Base-by-base conservation (phyloP, 2,797 vertebrate species). In the Phrynocephalus vlangalii region DNA sequence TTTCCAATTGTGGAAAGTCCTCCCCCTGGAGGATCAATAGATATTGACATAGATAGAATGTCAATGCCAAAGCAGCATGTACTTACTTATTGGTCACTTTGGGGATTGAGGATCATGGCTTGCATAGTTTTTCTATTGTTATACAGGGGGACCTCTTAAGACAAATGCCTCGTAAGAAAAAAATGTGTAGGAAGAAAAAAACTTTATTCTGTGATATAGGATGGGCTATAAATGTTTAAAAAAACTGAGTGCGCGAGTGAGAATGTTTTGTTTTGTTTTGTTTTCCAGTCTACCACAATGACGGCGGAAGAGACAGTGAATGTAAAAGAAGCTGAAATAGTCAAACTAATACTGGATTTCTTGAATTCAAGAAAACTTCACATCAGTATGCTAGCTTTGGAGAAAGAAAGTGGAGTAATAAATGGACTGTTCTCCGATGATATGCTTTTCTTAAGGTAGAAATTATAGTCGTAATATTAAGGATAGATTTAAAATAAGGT, bases 401-500 rank as follows among this genome's bases (percentile, higher is more conserved):
- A 99, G 94, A 99, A 98, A 93, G 99, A 99, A 95, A 99, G 99
- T 0, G 98, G 99, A 0, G 97, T 99, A 92, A 99, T 99, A 80
- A 99, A 99, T 88, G 99, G 99, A 18, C 97, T 99, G 15, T 99
- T 98, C 96, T 99, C 99, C 26, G 99, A 99, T 86, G 99, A 99
- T 92, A 99, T 99, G 99, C 98, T 99, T 91, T 99, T 99, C 93
- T 96, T 99, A 91, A 98, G 99, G 99, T 99, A 96, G 18, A 92
- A 79, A 44, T 67, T 67, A 4, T 72, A 87, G 88, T 63, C 79
- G 50, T 30, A 82, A 15, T 52, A 63, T 83, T 79, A 81, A 88
- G 30, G 1, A 33, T 80, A 9, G 1, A 18, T 73, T 20, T 48
- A 75, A 66, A 66, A 60, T 71, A 79, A 79, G 20, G 18, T 63